Evolutionary conservation across 2,888 invertebrate species (phyloP).

Genomic region (Trissonchulus latispiculum): DNA sequence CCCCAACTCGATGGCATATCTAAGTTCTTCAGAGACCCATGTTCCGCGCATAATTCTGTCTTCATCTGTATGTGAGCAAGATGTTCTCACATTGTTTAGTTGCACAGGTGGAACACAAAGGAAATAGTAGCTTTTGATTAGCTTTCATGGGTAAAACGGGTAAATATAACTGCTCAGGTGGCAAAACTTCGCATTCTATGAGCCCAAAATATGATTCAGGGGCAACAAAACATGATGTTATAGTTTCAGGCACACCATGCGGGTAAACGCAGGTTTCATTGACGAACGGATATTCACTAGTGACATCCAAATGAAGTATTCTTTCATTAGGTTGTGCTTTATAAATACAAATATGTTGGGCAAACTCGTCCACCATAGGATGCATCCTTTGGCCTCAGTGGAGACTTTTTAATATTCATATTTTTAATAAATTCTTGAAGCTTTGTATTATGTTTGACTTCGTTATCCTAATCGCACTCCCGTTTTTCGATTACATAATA

Average conservation of each 20-base stretch:
- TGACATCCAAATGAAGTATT: too few species aligned
- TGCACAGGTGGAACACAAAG: too few species aligned
- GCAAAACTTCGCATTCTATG: too few species aligned
- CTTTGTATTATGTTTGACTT: slow-evolving; percentile 24
- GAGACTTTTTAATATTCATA: slow-evolving; percentile 24
- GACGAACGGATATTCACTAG: slow-evolving; percentile 34
- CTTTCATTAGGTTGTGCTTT: slow-evolving; percentile 26
- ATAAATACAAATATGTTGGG: slow-evolving; percentile 31
- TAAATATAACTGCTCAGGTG: slow-evolving; percentile 32
- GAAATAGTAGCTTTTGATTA: too few species aligned
- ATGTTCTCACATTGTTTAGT: too few species aligned
- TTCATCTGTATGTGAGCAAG: too few species aligned
- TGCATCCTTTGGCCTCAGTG: too few species aligned
- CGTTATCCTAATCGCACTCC: slow-evolving; percentile 27
- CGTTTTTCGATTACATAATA: too few species aligned
- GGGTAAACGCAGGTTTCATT: slow-evolving; percentile 33
- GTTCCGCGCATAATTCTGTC: too few species aligned
- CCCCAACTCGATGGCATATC: background rate
- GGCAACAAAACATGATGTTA: slow-evolving; percentile 7
- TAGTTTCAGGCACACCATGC: slow-evolving; percentile 18
- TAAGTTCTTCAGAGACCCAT: background rate
- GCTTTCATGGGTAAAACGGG: too few species aligned
- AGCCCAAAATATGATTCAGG: too few species aligned
- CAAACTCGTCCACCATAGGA: slow-evolving; percentile 36
- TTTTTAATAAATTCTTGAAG: slow-evolving; percentile 25